These are phyloP conservation scores for Pavo muticus DNA, from an alignment of 2,113 vertebrate genomes.

Conservation along the genomic window DNA sequence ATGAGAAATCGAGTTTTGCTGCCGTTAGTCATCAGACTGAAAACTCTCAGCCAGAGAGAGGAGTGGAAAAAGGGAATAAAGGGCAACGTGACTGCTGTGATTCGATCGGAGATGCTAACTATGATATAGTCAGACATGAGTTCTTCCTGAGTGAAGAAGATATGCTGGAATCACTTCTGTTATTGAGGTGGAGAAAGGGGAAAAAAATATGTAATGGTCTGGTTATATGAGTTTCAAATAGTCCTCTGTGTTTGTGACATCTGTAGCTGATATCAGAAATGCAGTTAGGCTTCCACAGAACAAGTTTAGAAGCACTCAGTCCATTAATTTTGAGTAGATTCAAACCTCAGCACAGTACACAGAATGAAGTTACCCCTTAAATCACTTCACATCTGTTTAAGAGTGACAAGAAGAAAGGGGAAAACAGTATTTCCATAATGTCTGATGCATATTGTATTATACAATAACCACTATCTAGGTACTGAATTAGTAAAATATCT, in stretches of 20 bases:
- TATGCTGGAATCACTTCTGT: background rate
- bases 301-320: background rate
- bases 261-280: background rate
- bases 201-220: background rate
- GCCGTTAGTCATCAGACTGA: slow-evolving; percentile 16
- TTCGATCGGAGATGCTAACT: background rate
- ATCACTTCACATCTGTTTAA: background rate
- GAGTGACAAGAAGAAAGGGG: background rate
- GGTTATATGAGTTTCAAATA: background rate
- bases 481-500: background rate
- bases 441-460: background rate
- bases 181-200: background rate
- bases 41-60: background rate
- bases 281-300: background rate
- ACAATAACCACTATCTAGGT: background rate
- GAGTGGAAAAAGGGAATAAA: background rate
- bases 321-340: background rate
- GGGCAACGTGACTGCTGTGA: background rate
- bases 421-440: background rate
- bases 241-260: background rate
- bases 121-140: background rate
- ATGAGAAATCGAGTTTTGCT: slow-evolving; percentile 33
- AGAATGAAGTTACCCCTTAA: background rate
- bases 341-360: background rate
- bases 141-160: background rate